phyloP scores from a whole-genome alignment of 2,113 vertebrate genomes.

The Gulo gulo region DNA sequence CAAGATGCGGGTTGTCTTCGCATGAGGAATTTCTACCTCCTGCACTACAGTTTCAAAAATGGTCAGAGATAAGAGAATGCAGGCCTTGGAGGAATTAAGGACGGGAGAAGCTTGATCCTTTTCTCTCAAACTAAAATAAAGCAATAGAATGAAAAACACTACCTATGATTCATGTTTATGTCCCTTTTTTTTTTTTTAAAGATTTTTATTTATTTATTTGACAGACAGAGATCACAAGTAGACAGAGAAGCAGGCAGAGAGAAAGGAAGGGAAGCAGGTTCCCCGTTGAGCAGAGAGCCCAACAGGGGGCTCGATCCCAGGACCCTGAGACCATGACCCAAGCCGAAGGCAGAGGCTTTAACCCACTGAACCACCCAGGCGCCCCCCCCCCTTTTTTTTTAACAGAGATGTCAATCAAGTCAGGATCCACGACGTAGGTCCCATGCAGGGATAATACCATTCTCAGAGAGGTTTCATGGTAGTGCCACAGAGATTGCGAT shows the following conservation, averaged over 20 bases:
- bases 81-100: not conserved
- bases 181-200: not conserved
- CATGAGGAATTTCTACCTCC: not conserved
- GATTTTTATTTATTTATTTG: no score
- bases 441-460: not conserved
- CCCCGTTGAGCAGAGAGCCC: no score
- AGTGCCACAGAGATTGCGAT: not conserved
- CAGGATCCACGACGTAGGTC: not conserved
- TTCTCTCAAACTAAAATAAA: conserved; percentile 28
- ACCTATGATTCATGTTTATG: not conserved
- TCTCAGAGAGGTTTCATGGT: not conserved
- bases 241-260: no score
- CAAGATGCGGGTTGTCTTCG: not conserved
- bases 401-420: not conserved
- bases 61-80: not conserved
- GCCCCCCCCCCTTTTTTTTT: no score
- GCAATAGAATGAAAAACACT: not conserved
- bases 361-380: no score
- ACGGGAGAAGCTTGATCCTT: not conserved
- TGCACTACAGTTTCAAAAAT: not conserved
- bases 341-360: no score
- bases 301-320: no score
- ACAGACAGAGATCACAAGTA: no score
- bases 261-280: no score
- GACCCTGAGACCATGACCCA: no score